Percentiles rank a stretch among this genome's conserved stretches.
Evolutionary conservation across 2,888 invertebrate species (phyloP).

Genomic region (Exocentrus adspersus): DNA sequence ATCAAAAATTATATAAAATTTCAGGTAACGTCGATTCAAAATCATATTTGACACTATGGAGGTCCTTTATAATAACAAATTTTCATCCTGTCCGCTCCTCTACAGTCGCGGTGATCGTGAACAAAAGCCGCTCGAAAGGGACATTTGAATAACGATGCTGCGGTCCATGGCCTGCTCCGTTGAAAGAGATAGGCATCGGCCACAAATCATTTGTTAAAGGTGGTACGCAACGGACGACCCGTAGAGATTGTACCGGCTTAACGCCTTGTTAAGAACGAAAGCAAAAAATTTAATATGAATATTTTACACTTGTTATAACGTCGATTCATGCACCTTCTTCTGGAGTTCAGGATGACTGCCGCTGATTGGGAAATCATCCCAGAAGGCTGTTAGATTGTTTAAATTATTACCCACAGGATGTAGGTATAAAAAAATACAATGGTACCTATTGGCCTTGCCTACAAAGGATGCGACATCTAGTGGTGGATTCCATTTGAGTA

Average conservation of each 20-base stretch:
- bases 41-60: no score
- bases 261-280: conserved; percentile 53
- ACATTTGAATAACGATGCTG: conserved; percentile 47
- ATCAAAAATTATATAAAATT: no score
- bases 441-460: no score
- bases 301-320: conserved; percentile 56
- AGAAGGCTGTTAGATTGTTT: conserved; percentile 5
- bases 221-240: conserved; percentile 46
- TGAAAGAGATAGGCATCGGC: conserved; percentile 52
- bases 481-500: no score
- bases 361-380: neutral
- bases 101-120: conserved; percentile 18
- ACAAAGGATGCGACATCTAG: no score
- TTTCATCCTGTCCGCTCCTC: neutral
- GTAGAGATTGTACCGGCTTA: conserved; percentile 52
- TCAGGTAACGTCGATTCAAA: no score
- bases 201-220: conserved; percentile 49
- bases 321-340: conserved; percentile 34
- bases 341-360: conserved; percentile 3
- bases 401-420: no score
- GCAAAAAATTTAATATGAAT: conserved; percentile 55
- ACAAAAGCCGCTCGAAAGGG: conserved; percentile 27
- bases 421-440: no score
- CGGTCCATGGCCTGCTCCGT: conserved; percentile 42
- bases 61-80: neutral